Conservation (phyloP, 2,113 vertebrate genomes). For the Thamnaconus septentrionalis region DNA sequence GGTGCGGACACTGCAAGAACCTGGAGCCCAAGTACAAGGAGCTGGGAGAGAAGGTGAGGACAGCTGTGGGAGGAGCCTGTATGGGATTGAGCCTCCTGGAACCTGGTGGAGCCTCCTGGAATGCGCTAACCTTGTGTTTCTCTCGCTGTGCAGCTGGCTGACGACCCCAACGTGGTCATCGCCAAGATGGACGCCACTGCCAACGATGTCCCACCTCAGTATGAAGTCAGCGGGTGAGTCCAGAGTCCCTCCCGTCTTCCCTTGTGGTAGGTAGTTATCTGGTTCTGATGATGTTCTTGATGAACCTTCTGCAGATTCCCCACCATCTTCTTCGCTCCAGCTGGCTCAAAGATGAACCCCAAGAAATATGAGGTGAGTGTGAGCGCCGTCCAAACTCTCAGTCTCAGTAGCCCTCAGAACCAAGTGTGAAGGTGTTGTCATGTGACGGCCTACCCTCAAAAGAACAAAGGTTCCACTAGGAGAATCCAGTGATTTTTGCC, state of each 20-base stretch:
- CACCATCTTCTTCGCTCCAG: constrained; percentile 93
- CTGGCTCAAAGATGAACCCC: constrained; percentile 89
- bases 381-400: too few relatives aligned
- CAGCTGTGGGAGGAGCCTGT: not conserved
- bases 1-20: constrained; percentile 98
- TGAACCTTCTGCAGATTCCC: constrained; percentile 84
- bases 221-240: constrained; percentile 95
- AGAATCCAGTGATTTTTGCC: too few relatives aligned
- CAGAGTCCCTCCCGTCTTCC: not conserved
- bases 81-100: too few relatives aligned
- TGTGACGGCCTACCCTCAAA: too few relatives aligned
- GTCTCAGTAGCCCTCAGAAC: too few relatives aligned
- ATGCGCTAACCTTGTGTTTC: not conserved
- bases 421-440: too few relatives aligned
- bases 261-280: not conserved
- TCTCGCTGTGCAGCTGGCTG: constrained; percentile 77
- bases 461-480: too few relatives aligned
- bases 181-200: constrained; percentile 99
- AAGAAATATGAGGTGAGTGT: constrained; percentile 92
- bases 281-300: not conserved
- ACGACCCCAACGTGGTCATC: constrained; percentile 89
- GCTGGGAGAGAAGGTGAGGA: constrained; percentile 90
- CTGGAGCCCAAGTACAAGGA: constrained; percentile 97
- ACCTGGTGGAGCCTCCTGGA: not conserved
- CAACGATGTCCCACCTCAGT: constrained; percentile 94